Base-by-base conservation (phyloP, 2,113 vertebrate species). In the Verasper variegatus region DNA sequence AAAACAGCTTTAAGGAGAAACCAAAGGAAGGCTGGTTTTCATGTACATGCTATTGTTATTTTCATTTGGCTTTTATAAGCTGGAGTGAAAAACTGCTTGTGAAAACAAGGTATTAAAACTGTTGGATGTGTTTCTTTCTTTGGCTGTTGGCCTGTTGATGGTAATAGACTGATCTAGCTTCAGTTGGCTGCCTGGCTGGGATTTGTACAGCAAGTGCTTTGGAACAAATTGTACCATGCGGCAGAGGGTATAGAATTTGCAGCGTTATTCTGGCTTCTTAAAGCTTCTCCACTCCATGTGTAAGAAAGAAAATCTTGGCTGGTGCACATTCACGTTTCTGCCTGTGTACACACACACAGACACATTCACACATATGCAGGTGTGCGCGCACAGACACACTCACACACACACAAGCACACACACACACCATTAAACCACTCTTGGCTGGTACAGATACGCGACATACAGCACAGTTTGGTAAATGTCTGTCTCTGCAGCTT, bases 401-500 rank as follows among this genome's bases (percentile, higher is more conserved):
- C 31, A 37, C 59, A 60, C 27, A 20, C 17, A 18, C 56, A 15
- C 61, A 64, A 59, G 60, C 76, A 68, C 73, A 78, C 54, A 75
- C 74, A 76, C 75, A 79, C 83, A 73, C 69, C 71, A 85, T 86
- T 73, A 68, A 86, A 86, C 47, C 84, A 70, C 72, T 89, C 86
- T 92, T 93, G 92, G 90, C 92, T 92, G 89, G 87, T 90, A 82
- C 73, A 68, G 82, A 92, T 87, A 90, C 35, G 89, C 71, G 86
- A 93, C 88, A 91, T 91, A 90, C 90, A 91, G 89, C 91, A 93
- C 86, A 85, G 87, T 92, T 92, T 90, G 87, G 84, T 92, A 91
- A 92, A 91, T 92, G 91, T 91, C 87, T 91, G 88, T 89, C 88
- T 92, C 80, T 71, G 82, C 88, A 89, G 89, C 90, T 92, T 89